Percentiles rank a stretch among this genome's conserved stretches.
phyloP scores from a whole-genome alignment of 2,888 invertebrate genomes.

The Tanytarsus gracilentus region DNA sequence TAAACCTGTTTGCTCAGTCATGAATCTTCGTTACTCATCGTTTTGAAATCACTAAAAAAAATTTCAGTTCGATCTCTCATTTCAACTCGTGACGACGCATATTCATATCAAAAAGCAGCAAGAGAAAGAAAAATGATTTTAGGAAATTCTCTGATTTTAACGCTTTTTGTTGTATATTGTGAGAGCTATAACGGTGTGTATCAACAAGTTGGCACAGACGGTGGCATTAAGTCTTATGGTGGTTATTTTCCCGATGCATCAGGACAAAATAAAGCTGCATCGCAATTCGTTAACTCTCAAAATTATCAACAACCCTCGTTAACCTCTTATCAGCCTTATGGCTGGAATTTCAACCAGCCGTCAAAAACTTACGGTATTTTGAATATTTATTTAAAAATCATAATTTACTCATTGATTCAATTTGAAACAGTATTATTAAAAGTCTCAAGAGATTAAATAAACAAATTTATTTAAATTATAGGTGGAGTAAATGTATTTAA shows the following conservation, averaged over 20 bases:
- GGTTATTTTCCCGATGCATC: neutral
- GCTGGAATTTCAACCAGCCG: conserved; percentile 18
- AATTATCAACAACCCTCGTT: neutral
- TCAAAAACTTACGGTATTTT: conserved; percentile 11
- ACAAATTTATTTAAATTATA: neutral
- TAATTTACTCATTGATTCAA: neutral
- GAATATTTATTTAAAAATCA: neutral
- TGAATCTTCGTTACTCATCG: neutral
- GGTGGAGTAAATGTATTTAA: neutral
- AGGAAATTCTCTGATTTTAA: neutral
- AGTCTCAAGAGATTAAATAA: neutral
- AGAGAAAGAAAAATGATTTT: neutral
- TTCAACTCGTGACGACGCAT: neutral
- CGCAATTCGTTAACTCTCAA: neutral
- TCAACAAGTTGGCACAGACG: neutral
- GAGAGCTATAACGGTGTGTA: neutral
- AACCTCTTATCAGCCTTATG: neutral
- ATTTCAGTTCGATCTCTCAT: conserved; percentile 10
- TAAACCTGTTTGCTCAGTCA: neutral
- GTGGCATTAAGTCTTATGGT: conserved; percentile 2
- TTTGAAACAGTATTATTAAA: neutral
- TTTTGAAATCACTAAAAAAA: neutral
- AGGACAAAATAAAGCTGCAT: neutral
- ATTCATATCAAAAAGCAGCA: neutral
- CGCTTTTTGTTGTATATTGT: neutral